A percentile compares a stretch with the other conserved stretches of the same genome.
phyloP scores from a whole-genome alignment of 2,888 invertebrate genomes.

The Rugalucina vietnamica region DNA sequence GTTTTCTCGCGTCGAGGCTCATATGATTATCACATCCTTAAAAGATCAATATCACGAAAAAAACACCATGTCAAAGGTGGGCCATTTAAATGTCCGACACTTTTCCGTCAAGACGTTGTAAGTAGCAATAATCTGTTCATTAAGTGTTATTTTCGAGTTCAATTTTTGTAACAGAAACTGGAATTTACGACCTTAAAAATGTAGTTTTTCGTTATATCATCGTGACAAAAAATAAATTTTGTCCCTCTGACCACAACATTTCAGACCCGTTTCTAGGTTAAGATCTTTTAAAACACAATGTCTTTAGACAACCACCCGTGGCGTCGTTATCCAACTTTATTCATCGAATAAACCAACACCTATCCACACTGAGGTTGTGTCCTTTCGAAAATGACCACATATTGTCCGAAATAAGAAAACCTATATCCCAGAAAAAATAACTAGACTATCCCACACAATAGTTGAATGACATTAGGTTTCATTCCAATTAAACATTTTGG shows the following conservation, averaged over 20 bases:
- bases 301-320: background rate
- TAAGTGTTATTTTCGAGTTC: too few species aligned
- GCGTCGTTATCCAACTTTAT: background rate
- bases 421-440: background rate
- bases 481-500: background rate
- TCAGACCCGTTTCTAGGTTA: background rate
- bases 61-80: too few species aligned
- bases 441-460: background rate
- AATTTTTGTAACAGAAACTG: too few species aligned
- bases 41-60: too few species aligned
- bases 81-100: too few species aligned
- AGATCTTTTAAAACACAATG: background rate
- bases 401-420: background rate
- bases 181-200: background rate
- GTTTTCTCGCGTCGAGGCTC: too few species aligned
- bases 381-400: too few species aligned
- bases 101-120: too few species aligned
- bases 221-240: background rate
- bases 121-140: too few species aligned
- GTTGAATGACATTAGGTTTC: background rate
- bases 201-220: background rate
- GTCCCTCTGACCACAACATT: too few species aligned
- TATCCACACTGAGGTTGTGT: background rate
- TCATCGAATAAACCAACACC: background rate
- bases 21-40: too few species aligned